A percentile compares a stretch with the other conserved stretches of the same genome.
Conservation (phyloP, 2,888 invertebrate species). For the Tetropium fuscum region DNA sequence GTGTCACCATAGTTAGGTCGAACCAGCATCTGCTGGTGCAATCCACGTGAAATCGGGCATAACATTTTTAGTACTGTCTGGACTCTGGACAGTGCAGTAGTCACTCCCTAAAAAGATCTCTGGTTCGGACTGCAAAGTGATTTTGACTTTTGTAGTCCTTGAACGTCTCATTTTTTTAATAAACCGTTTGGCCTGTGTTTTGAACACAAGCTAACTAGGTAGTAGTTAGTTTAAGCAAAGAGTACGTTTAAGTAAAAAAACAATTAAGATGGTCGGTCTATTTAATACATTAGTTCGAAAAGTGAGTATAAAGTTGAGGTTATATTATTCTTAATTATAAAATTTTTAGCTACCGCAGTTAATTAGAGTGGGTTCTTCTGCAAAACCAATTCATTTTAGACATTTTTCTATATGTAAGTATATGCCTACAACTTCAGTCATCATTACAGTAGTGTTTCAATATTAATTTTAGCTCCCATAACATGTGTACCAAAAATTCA, state of each 20-base stretch:
- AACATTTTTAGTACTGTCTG: no score
- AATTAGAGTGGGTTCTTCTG: conserved; percentile 33
- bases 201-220: no score
- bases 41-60: no score
- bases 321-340: conserved; percentile 6
- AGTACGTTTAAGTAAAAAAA: not conserved
- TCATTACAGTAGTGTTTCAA: not conserved
- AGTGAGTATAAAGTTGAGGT: conserved; percentile 40
- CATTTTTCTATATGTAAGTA: conserved; percentile 36
- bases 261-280: conserved; percentile 44
- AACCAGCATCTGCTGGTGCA: no score
- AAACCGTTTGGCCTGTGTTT: no score
- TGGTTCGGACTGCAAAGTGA: no score
- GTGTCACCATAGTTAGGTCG: no score
- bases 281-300: conserved; percentile 43
- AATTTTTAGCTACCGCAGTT: conserved; percentile 44
- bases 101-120: no score
- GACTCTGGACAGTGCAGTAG: no score
- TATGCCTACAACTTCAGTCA: not conserved
- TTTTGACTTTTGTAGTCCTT: no score
- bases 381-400: conserved; percentile 22
- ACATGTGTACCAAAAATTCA: conserved; percentile 72
- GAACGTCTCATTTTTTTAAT: no score
- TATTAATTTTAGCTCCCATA: conserved; percentile 42
- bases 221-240: not conserved